phyloP scores from a whole-genome alignment of 2,797 vertebrate species.

The Meriones psammophilus region DNA sequence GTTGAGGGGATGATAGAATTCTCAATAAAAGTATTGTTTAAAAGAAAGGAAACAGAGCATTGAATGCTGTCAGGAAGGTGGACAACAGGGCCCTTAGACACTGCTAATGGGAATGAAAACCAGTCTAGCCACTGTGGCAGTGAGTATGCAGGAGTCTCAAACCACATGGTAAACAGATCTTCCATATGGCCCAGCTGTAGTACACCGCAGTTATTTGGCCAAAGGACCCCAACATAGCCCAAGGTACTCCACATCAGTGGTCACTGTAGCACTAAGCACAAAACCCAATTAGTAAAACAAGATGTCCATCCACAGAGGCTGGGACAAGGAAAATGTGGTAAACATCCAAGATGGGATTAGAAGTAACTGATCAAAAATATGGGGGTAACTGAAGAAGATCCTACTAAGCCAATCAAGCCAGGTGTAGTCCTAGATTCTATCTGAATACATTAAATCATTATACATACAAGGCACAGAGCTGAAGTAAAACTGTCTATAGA shows the following conservation, averaged over 20 bases:
- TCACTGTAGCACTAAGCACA: not conserved
- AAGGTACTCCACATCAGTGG: not conserved
- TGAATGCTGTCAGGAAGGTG: not conserved
- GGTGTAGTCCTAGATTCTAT: not conserved
- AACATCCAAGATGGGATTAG: not conserved
- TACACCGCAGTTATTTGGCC: too few relatives aligned
- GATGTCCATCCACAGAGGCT: not conserved
- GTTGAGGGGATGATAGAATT: not conserved
- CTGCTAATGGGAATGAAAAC: too few relatives aligned
- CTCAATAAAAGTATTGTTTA: not conserved
- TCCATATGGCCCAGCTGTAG: not conserved
- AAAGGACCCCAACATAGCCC: not conserved
- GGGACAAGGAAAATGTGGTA: not conserved
- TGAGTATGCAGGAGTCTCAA: not conserved
- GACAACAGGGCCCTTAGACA: not conserved
- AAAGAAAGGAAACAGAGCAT: not conserved
- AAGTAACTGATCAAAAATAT: too few relatives aligned
- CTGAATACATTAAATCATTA: too few relatives aligned
- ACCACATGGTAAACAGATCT: not conserved
- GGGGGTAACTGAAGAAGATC: not conserved
- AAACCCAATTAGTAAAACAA: not conserved
- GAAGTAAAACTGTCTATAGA: not conserved
- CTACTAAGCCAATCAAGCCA: not conserved
- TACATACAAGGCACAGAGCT: not conserved
- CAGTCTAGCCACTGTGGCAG: not conserved